These are phyloP conservation scores for Achatina immaculata DNA, from an alignment of 1,140 invertebrate genomes.

Conservation along the genomic window DNA sequence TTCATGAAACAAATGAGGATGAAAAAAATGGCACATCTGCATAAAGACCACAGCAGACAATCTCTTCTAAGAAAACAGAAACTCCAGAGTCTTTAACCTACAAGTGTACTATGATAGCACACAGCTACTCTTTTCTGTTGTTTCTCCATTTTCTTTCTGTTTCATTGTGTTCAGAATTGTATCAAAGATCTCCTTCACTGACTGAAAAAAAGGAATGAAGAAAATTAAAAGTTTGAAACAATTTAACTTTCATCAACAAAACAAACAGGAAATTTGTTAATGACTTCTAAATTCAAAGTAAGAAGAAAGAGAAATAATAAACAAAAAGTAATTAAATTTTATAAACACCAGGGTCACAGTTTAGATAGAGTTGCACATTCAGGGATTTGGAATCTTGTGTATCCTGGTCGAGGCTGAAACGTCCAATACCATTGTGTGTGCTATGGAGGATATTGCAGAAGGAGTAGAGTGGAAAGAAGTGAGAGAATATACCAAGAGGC, in stretches of 20 bases:
- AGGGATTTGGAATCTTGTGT: too few relatives aligned
- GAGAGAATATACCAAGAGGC: too few relatives aligned
- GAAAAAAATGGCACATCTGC: too few relatives aligned
- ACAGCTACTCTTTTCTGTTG: conserved; percentile 49
- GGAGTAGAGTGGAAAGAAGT: too few relatives aligned
- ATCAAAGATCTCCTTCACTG: conserved; percentile 56
- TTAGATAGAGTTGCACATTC: too few relatives aligned
- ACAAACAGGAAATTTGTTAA: neutral
- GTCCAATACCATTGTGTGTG: too few relatives aligned
- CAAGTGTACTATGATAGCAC: conserved; percentile 42
- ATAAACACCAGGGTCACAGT: neutral
- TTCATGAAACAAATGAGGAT: too few relatives aligned
- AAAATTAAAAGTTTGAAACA: neutral
- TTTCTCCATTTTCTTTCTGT: conserved; percentile 46
- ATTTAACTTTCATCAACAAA: neutral
- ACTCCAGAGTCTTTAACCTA: too few relatives aligned
- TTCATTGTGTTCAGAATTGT: conserved; percentile 57
- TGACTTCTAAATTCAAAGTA: neutral
- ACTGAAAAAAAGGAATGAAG: conserved; percentile 44
- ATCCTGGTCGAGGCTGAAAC: too few relatives aligned
- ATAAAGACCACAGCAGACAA: too few relatives aligned
- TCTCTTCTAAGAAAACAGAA: too few relatives aligned
- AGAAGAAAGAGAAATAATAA: neutral
- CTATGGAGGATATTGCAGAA: too few relatives aligned
- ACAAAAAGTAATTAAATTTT: neutral